These are phyloP conservation scores for Dascyllus trimaculatus DNA, from an alignment of 2,113 vertebrate species.

Conservation along the genomic window DNA sequence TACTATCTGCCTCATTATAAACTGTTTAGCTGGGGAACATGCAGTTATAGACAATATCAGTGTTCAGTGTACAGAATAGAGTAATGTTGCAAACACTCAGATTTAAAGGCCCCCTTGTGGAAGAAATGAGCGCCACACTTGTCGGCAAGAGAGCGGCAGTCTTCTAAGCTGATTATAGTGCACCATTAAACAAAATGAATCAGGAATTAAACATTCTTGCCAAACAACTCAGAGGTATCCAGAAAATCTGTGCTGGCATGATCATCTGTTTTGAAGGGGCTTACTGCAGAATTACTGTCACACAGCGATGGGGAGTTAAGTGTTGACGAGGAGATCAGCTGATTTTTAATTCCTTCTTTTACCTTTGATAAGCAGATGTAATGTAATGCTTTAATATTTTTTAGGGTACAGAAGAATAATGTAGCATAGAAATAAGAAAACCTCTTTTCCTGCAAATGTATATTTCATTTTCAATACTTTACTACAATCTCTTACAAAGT, in stretches of 20 bases:
- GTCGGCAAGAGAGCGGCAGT: conserved; percentile 52
- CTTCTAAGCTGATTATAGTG: conserved; percentile 71
- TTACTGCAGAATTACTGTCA: conserved; percentile 57
- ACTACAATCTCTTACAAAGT: neutral
- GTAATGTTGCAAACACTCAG: neutral
- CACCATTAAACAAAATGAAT: conserved; percentile 70
- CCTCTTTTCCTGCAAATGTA: neutral
- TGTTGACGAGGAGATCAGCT: conserved; percentile 28
- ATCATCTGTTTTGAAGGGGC: conserved; percentile 56
- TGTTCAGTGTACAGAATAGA: conserved; percentile 38
- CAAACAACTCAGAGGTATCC: conserved; percentile 49
- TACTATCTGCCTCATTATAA: conserved; percentile 5
- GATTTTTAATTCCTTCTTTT: conserved; percentile 20
- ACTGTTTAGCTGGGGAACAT: neutral
- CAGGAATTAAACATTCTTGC: conserved; percentile 60
- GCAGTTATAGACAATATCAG: conserved; percentile 15
- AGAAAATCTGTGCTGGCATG: conserved; percentile 41
- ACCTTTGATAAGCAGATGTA: neutral
- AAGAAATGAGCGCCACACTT: conserved; percentile 60
- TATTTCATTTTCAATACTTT: no score
- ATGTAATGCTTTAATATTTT: neutral
- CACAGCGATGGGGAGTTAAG: conserved; percentile 27
- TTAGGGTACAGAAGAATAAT: no score
- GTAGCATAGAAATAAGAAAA: neutral
- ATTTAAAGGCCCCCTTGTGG: conserved; percentile 72